Evolutionary conservation across 2,888 invertebrate genomes (phyloP).

Genomic region (Parnassius glacialis): DNA sequence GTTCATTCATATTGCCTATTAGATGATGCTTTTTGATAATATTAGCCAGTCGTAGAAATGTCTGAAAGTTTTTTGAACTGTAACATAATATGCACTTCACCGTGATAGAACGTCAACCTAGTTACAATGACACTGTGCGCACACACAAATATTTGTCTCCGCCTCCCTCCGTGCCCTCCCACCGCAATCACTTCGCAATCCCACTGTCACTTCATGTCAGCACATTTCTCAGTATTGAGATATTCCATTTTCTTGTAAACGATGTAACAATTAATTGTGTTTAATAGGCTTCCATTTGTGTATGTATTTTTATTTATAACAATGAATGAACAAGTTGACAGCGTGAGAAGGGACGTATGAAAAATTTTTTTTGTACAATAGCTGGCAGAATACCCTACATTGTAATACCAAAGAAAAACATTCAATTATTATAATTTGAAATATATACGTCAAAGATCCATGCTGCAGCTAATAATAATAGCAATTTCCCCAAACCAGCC

Average conservation of each 20-base stretch:
- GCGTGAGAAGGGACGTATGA: too few species aligned
- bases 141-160: conserved; percentile 40
- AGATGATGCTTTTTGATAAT: background rate
- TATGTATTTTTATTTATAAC: too few species aligned
- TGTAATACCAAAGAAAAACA: too few species aligned
- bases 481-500: too few species aligned
- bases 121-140: conserved; percentile 39
- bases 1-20: too few species aligned
- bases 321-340: too few species aligned
- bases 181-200: conserved; percentile 15
- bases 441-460: too few species aligned
- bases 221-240: conserved; percentile 21
- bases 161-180: conserved; percentile 22
- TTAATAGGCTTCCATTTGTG: background rate
- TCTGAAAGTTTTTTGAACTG: background rate
- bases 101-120: conserved; percentile 56
- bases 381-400: too few species aligned
- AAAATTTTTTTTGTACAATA: too few species aligned
- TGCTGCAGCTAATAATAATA: too few species aligned
- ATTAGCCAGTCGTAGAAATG: conserved; percentile 1
- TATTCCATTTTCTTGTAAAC: conserved; percentile 33
- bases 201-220: conserved; percentile 27
- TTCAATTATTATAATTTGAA: too few species aligned
- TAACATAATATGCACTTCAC: conserved; percentile 5
- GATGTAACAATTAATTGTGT: conserved; percentile 6